Percentiles rank a stretch among this genome's conserved stretches.
Conservation (phyloP, 2,113 vertebrate species). For the Hippocampus guttulatus region DNA sequence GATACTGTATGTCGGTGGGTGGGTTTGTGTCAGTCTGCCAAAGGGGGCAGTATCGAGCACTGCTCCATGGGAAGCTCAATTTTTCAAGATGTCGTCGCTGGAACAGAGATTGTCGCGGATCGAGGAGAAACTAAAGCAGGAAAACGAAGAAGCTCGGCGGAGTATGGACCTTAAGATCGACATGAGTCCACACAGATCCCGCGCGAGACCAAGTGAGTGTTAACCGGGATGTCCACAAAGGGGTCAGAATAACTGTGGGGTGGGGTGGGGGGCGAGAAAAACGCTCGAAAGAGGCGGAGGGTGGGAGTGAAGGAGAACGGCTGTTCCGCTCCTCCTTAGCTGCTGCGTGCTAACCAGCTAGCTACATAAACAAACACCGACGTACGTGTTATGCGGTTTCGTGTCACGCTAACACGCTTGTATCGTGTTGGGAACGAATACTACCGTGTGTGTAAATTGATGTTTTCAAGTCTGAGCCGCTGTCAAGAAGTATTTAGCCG, state of each 20-base stretch:
- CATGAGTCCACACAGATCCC: slow-evolving; percentile 76
- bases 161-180: slow-evolving; percentile 79
- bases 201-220: slow-evolving; percentile 78
- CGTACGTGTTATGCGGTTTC: background rate
- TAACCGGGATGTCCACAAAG: slow-evolving; percentile 27
- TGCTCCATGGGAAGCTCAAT: slow-evolving; percentile 67
- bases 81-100: slow-evolving; percentile 83
- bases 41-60: slow-evolving; percentile 55
- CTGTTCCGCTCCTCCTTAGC: slow-evolving; percentile 43
- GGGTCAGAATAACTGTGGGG: slow-evolving; percentile 25
- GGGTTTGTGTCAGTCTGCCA: slow-evolving; percentile 29
- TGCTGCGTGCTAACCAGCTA: slow-evolving; percentile 57
- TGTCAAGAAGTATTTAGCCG: slow-evolving; percentile 30
- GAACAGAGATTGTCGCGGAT: slow-evolving; percentile 81
- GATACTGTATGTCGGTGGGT: background rate
- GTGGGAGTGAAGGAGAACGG: slow-evolving; percentile 37
- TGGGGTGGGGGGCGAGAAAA: slow-evolving; percentile 35
- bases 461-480: background rate
- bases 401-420: background rate
- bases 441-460: background rate
- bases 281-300: slow-evolving; percentile 41
- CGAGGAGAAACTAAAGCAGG: slow-evolving; percentile 79
- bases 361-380: slow-evolving; percentile 73
- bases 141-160: slow-evolving; percentile 75
- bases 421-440: background rate